Evolutionary conservation across 2,113 vertebrate genomes (phyloP), one percentile per base, ranked within the genome.

Genomic region (Balaeniceps rex): DNA sequence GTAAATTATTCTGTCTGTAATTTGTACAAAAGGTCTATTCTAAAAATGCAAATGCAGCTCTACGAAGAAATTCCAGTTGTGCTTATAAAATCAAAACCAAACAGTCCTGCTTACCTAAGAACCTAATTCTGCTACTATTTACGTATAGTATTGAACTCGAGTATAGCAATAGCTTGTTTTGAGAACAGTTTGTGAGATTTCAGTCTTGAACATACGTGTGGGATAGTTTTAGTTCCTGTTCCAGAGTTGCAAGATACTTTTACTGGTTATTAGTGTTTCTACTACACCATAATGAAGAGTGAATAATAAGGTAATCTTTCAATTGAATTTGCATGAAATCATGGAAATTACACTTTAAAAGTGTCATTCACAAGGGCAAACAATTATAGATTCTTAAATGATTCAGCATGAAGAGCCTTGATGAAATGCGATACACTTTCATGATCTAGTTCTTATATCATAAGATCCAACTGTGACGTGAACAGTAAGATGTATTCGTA

Each of bases 231-330:
- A 33, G 55, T 54, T 74, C 10, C 21, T 26, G 6, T 51, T 81
- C 7, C 6, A 58, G 51, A 60, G 34, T 22, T 75, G 25, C 23
- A 19, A 58, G 52, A 18, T 68, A 38, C 46, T 89, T 52, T 23
- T 58, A 19, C 18, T 55, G 26, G 13, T 75, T 83, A 3, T 38
- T 83, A 25, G 28, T 74, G 28, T 77, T 81, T 46, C 24, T 81
- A 4, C 2, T 7, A 25, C 16, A 34, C 7, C 1, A 0, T 70
- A 49, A n/a, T 7, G 15, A 74, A 74, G 7, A 38, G 12, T n/a
- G 28, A 52, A 40, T 38, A 46, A 29, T 58, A 42, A 88, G 34
- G 6, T n/a, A 46, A 29, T 58, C 11, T 76, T 74, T 66, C 19
- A 26, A 9, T 6, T 66, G 23, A 46, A 38, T 72, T 87, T 85